Percentiles rank a stretch among this genome's conserved stretches.
phyloP scores from a whole-genome alignment of 2,113 vertebrate species.

The Cygnus atratus region DNA sequence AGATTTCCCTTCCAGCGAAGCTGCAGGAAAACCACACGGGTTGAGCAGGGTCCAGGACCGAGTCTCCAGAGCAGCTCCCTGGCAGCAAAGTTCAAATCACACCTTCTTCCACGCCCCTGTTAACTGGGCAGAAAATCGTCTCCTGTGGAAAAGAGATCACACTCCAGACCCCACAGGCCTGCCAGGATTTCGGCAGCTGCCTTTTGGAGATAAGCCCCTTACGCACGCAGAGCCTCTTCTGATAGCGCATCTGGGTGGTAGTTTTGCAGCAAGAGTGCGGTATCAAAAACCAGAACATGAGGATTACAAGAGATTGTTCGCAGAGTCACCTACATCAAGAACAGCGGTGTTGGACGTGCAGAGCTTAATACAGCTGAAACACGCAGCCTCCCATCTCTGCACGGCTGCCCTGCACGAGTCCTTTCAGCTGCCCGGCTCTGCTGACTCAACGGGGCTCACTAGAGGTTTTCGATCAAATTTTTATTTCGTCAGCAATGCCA shows the following conservation, averaged over 20 bases:
- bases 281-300: background rate
- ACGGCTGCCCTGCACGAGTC: background rate
- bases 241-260: background rate
- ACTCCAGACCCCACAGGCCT: background rate
- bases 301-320: background rate
- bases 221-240: background rate
- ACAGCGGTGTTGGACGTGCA: background rate
- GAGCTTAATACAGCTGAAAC: background rate
- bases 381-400: background rate
- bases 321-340: background rate
- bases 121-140: background rate
- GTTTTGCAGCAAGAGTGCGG: background rate
- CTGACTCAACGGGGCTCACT: background rate
- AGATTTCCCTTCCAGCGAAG: background rate
- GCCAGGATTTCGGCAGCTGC: background rate
- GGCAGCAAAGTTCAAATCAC: background rate
- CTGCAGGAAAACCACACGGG: background rate
- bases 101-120: rapidly evolving
- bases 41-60: background rate
- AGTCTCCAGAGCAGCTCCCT: background rate
- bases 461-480: background rate
- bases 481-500: background rate
- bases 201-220: background rate
- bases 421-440: background rate
- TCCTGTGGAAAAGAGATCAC: background rate